A percentile compares a stretch with the other conserved stretches of the same genome.
These are phyloP conservation scores for Dasysyrphus tricinctus DNA, from an alignment of 2,888 invertebrate genomes.

Conservation along the genomic window DNA sequence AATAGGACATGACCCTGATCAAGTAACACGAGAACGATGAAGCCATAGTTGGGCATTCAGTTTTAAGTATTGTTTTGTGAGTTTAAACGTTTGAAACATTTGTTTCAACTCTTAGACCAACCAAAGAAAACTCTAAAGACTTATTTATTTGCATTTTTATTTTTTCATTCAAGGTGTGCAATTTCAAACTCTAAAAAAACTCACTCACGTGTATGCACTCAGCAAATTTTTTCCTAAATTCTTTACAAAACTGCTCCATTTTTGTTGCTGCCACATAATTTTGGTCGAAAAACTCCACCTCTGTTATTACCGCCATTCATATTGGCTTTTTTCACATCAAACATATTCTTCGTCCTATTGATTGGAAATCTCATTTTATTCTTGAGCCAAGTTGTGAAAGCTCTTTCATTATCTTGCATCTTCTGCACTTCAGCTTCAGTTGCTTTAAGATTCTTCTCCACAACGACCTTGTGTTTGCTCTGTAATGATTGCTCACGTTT, in stretches of 20 bases:
- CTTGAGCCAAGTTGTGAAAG: constrained; percentile 85
- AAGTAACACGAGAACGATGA: too few species aligned
- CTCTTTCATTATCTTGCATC: constrained; percentile 85
- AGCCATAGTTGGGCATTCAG: too few species aligned
- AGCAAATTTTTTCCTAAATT: neutral
- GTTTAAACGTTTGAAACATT: too few species aligned
- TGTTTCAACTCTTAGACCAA: too few species aligned
- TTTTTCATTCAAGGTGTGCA: constrained; percentile 47
- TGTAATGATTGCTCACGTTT: constrained; percentile 82
- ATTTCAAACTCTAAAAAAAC: constrained; percentile 4
- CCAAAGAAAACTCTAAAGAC: neutral
- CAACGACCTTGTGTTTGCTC: constrained; percentile 78
- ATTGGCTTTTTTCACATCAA: constrained; percentile 79
- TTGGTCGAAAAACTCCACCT: constrained; percentile 60
- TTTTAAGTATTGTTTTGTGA: too few species aligned
- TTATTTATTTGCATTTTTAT: constrained; percentile 2
- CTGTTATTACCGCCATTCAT: constrained; percentile 73
- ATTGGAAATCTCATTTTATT: constrained; percentile 83
- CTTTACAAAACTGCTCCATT: constrained; percentile 22
- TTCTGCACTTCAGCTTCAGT: constrained; percentile 83
- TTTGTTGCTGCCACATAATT: constrained; percentile 51
- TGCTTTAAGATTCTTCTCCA: constrained; percentile 81
- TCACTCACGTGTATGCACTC: neutral
- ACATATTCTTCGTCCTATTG: constrained; percentile 83
- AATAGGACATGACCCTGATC: too few species aligned